Evolutionary conservation across 2,888 invertebrate species (phyloP), one percentile per base, ranked within the genome.

Genomic region (Polyommatus iphigenia): DNA sequence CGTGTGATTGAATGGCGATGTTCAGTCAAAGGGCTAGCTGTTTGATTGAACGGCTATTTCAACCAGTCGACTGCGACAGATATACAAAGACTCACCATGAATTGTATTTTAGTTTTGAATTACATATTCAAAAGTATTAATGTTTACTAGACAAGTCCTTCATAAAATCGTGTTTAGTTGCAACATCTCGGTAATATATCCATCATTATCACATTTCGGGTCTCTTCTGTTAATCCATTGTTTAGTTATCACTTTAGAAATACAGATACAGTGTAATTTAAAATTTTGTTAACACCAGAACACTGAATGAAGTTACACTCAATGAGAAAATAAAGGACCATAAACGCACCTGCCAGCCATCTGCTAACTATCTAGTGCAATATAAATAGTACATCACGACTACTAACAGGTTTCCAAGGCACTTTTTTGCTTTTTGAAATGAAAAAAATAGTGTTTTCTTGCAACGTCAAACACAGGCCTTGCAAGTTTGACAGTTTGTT

Each of bases 291-390:
- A 29, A n/a, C 20, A 59, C 59, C 15, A 67, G 24, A 20, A 62
- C 59, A 20, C 10, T 59, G 20, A 13, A 10, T 24, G 6, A 20
- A 13, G 32, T 29, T 3, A 29, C 15, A 13, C 15, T 15, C 32
- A 7, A 15, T 24, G 15, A 29, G 29, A 15, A 67, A 29, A 8
- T 18, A 5, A 29, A 62, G 13, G 67, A 32, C 6, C 18, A 32
- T 29, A 20, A 67, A 67, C 67, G 67, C 67, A 67, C 67, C 67
- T 67, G 67, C 29, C 32, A 67, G 67, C 67, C 67, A 67, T 67
- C 67, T 67, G 67, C 29, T 29, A 67, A 6, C 29, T 67, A 67
- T 62, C 3, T 62, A 62, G 24, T 62, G 13, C 13, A 62, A 62
- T 29, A 29, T 29, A 67, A 67, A 67, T 67, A 67, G 29, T 29